Evolutionary conservation across 2,888 invertebrate genomes (phyloP), one percentile per base, ranked within the genome.

Genomic region (Pandemis corylana): DNA sequence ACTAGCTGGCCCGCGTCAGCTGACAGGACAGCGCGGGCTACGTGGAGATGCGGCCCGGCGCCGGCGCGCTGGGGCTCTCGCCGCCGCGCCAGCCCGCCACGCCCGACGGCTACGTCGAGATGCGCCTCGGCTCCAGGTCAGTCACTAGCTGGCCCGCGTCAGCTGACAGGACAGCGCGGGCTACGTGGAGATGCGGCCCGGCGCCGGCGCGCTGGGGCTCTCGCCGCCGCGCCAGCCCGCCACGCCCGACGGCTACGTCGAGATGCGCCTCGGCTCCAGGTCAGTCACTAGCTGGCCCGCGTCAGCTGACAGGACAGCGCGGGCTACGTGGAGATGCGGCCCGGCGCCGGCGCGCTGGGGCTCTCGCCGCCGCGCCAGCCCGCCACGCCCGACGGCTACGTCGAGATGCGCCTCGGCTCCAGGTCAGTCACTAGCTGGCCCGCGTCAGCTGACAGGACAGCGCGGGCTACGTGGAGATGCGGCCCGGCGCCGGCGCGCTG

Each of bases 171-270:
- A 66, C 78, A 90, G 83, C 86, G 89, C 92, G 61, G 96, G 95
- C 65, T 20, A 96, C 89, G 93, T 96, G 78, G 96, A 96, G 86
- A 96, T 96, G 96, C 92, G 92, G 80, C 94, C 83, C 84, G 93
- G 87, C 66, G 86, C 72, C 93, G 93, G 87, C 66, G 86, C 73
- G 93, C 91, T 53, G 87, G 87, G 76, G 28, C 64, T 41, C 2
- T 46, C 75, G 28, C 68, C 69, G 42, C 71, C 69, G 42, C 71
- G 59, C 12, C 78, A 72, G 72, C 62, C 80, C 71, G 63, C 87
- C 65, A 89, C 94, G 0, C 92, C 93, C 2, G 96, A 96, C 64
- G 96, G 96, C 46, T 96, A 96, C 84, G 96, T 96, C 53, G 96
- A 96, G 82, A 96, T 96, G 96, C 94, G 94, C 61, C 96, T 91